phyloP scores from a whole-genome alignment of 2,797 vertebrate species.

The Luscinia megarhynchos region DNA sequence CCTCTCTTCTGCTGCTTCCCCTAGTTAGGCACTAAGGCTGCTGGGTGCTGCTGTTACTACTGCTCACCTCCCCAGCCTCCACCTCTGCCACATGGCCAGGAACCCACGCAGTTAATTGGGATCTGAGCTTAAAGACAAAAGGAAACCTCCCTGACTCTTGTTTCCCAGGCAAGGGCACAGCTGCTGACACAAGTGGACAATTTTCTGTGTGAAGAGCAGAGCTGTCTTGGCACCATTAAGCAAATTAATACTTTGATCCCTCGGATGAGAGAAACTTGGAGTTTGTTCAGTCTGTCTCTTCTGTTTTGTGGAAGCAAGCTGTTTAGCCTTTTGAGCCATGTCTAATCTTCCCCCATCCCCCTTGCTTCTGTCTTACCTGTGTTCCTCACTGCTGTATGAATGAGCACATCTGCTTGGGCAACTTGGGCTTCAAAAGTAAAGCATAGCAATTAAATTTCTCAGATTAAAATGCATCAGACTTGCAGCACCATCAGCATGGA shows the following conservation, averaged over 20 bases:
- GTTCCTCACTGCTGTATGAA: neutral
- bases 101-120: neutral
- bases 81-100: neutral
- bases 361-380: neutral
- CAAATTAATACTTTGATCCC: neutral
- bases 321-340: neutral
- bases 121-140: neutral
- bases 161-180: neutral
- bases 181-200: accelerated
- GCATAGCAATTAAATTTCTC: neutral
- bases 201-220: neutral
- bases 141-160: neutral
- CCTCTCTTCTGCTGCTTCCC: neutral
- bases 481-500: neutral
- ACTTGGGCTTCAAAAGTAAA: neutral
- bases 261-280: neutral
- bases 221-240: neutral
- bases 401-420: neutral
- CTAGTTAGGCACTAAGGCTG: neutral
- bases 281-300: neutral
- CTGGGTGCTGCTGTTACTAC: neutral
- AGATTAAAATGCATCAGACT: neutral
- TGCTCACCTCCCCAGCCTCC: neutral
- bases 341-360: neutral
- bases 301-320: neutral